Conservation (phyloP, 2,113 vertebrate species). For the Oxyura jamaicensis region DNA sequence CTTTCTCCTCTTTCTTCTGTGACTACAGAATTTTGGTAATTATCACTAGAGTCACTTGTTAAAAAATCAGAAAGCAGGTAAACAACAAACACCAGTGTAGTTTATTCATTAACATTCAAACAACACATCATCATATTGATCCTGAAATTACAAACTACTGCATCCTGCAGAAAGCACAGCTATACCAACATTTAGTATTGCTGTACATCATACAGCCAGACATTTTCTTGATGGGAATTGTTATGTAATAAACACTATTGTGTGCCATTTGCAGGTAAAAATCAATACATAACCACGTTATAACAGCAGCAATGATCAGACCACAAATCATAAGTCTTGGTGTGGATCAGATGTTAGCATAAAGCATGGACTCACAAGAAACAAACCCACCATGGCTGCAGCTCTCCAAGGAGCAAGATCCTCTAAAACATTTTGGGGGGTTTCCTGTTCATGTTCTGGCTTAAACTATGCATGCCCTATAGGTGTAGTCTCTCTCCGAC, state of each 20-base stretch:
- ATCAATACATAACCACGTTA: background rate
- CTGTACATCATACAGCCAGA: background rate
- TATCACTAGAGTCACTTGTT: constrained; percentile 69
- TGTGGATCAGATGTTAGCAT: background rate
- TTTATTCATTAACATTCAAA: constrained; percentile 72
- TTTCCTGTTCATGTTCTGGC: background rate
- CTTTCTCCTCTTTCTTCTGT: background rate
- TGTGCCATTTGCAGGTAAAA: background rate
- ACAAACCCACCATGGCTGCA: background rate
- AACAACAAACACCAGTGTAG: constrained; percentile 65
- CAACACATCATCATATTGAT: constrained; percentile 58
- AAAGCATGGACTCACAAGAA: background rate
- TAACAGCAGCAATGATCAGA: background rate
- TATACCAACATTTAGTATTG: background rate
- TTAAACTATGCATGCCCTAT: rapidly evolving
- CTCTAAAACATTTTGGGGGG: background rate
- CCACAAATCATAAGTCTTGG: background rate
- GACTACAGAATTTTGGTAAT: constrained; percentile 71
- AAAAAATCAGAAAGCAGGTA: constrained; percentile 76
- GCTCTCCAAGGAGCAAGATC: rapidly evolving
- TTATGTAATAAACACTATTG: constrained; percentile 22
- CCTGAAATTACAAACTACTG: constrained; percentile 49
- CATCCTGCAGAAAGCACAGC: background rate
- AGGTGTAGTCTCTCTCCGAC: background rate
- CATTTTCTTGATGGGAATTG: background rate